A percentile compares a stretch with the other conserved stretches of the same genome.
Conservation (phyloP, 2,113 vertebrate genomes). For the Asarcornis scutulata region DNA sequence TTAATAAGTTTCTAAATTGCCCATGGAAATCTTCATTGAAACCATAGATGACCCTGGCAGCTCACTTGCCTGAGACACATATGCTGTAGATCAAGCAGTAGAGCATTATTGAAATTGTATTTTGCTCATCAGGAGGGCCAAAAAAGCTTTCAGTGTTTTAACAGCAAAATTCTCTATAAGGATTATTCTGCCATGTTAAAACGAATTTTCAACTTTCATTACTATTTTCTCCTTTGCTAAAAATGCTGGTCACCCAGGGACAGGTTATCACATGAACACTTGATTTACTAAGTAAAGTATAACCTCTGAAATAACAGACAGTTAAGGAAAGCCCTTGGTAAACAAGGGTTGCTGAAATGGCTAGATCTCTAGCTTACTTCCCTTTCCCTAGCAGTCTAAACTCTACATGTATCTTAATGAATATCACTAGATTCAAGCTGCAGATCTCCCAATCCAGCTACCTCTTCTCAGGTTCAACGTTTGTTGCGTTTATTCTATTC, state of each 20-base stretch:
- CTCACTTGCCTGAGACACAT: not conserved
- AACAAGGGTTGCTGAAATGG: not conserved
- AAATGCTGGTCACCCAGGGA: not conserved
- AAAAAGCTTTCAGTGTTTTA: not conserved
- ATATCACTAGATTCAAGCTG: not conserved
- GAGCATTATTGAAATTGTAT: not conserved
- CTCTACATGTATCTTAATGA: not conserved
- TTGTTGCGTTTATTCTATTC: not conserved
- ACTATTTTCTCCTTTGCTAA: not conserved
- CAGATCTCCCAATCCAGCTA: not conserved
- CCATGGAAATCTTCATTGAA: not conserved
- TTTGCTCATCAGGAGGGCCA: not conserved
- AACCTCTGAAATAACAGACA: conserved; percentile 47
- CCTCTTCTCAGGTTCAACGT: not conserved
- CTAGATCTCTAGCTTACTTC: not conserved
- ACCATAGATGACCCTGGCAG: not conserved
- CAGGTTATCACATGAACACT: not conserved
- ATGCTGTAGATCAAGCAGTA: not conserved
- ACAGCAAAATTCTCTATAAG: not conserved
- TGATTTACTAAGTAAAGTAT: conserved; percentile 13
- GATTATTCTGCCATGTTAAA: not conserved
- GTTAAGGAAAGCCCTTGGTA: not conserved
- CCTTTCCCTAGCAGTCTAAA: not conserved
- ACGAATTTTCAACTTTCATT: not conserved
- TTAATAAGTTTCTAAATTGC: not conserved